Percentiles rank a stretch among this genome's conserved stretches.
Conservation (phyloP, 1,140 invertebrate species). For the Drosophila ohnishii region DNA sequence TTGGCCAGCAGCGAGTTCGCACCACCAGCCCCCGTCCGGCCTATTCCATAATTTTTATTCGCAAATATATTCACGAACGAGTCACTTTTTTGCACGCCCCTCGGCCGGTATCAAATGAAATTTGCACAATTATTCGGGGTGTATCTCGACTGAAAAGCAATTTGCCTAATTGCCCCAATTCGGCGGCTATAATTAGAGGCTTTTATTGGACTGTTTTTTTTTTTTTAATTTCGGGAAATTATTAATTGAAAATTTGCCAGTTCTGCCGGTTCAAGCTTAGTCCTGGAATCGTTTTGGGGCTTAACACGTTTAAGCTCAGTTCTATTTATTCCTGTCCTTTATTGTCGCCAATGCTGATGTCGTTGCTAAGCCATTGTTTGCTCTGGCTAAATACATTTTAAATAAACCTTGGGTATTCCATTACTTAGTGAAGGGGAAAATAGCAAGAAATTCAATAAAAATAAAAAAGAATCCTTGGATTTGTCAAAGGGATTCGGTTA, state of each 20-base stretch:
- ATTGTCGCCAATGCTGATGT: neutral
- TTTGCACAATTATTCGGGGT: conserved; percentile 32
- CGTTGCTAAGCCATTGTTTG: conserved; percentile 3
- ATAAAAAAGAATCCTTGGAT: conserved; percentile 1
- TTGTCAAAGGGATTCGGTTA: conserved; percentile 22
- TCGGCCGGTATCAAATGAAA: conserved; percentile 30
- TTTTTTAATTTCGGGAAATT: conserved; percentile 16
- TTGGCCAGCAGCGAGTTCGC: conserved; percentile 19
- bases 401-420: conserved; percentile 1
- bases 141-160: conserved; percentile 25
- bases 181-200: conserved; percentile 47
- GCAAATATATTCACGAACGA: neutral
- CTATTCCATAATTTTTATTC: conserved; percentile 45
- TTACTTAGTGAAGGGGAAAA: conserved; percentile 6
- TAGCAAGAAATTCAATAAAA: conserved; percentile 19
- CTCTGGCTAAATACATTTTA: conserved; percentile 9
- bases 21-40: neutral
- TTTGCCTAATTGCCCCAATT: conserved; percentile 64
- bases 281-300: neutral
- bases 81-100: conserved; percentile 11
- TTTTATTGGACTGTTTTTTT: conserved; percentile 31
- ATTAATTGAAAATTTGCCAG: conserved; percentile 45
- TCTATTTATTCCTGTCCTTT: conserved; percentile 3
- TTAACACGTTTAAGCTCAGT: neutral
- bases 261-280: conserved; percentile 1